Conservation (phyloP, 2,888 invertebrate genomes). For the Protonemura montana region DNA sequence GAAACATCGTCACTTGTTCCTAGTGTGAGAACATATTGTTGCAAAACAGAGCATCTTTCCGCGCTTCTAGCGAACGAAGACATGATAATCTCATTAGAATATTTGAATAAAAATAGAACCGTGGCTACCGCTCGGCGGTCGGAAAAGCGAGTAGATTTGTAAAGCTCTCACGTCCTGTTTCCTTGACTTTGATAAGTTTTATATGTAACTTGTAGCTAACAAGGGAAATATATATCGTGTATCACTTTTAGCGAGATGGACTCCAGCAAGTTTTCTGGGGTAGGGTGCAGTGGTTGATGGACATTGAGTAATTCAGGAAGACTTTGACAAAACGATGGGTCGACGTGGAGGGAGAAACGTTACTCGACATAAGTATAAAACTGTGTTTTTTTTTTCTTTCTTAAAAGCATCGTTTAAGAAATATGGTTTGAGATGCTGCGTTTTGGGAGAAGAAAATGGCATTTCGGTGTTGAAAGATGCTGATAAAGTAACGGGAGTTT, state of each 20-base stretch:
- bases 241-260: background rate
- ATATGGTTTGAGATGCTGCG: background rate
- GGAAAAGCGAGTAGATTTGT: background rate
- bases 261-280: background rate
- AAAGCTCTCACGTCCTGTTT: background rate
- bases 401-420: conserved; percentile 16
- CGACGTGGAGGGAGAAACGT: background rate
- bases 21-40: background rate
- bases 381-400: background rate
- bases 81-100: background rate
- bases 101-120: background rate
- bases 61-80: background rate
- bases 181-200: background rate
- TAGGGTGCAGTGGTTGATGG: background rate
- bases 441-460: background rate
- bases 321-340: conserved; percentile 2
- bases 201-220: background rate
- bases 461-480: background rate
- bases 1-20: background rate
- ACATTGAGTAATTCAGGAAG: conserved; percentile 2
- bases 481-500: background rate
- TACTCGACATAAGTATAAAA: background rate
- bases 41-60: background rate
- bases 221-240: background rate
- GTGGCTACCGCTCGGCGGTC: background rate